Base-by-base conservation (phyloP, 2,888 invertebrate species). In the Cerastis rubricosa region DNA sequence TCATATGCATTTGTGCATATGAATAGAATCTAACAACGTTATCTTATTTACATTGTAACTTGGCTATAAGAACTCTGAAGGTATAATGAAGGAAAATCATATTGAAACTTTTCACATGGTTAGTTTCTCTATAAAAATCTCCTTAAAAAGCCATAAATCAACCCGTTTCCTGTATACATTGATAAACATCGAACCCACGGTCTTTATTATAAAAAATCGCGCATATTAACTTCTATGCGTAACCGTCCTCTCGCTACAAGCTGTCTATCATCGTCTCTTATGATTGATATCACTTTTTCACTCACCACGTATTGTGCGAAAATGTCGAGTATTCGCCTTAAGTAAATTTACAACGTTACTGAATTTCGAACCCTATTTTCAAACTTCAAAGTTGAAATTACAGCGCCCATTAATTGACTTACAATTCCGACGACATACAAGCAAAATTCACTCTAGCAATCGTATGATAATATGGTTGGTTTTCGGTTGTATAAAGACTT, bases 231-330 rank as follows among this genome's bases (percentile, higher is more conserved):
- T 83, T 81, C 78, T 67, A 80, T 71, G 75, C 79, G 76, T 80
- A 84, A 80, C 79, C 74, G 86, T 83, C 85, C 81, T 85, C 83
- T 83, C 79, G 85, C 87, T 85, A 86, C 88, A 87, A 86, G 74
- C 90, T 91, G 88, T 95, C 91, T 90, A 94, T 95, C 95, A 95
- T 94, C 93, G 93, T 95, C 95, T 92, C 89, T 89, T 90, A 95
- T 95, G 95, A 95, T 95, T 95, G 95, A 95, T 95, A 94, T 91
- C 91, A 94, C 93, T 95, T 95, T 95, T 95, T 95, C 94, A 90
- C 88, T 86, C 87, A 81, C 88, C 88, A 89, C 88, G 85, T 88
- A 89, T 89, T 91, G 92, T 90, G 85, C 82, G 84, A 85, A 89
- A 88, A 92, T 91, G 89, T 89, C 89, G 91, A 90, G 88, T 91